Evolutionary conservation across 1,140 invertebrate species (phyloP), one percentile per base, ranked within the genome.

Genomic region (Nephila pilipes): DNA sequence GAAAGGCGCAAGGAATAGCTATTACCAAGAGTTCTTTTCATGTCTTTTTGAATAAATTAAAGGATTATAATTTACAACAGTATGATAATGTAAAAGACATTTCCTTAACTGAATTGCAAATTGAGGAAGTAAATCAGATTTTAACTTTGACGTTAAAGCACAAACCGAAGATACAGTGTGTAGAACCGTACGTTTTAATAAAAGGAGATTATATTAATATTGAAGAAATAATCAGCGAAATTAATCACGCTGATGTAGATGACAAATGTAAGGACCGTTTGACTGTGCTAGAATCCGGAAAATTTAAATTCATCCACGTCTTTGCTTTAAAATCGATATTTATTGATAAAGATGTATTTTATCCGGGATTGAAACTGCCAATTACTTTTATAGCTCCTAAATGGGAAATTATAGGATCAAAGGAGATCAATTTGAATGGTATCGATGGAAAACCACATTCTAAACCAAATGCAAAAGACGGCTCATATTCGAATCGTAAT

Each of bases 111-210:
- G 80, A 46, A 25, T 12, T 22, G 22, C 36, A 83, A 54, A 25
- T 83, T 12, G 80, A 83, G 12, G 80, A 83, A 83, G 20, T 83
- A 32, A 83, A 55, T 38, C 80, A 83, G 8, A 38, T 83, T 14
- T 16, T 55, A 32, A 83, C 22, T n/a, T 25, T 54, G 25, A 55
- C 80, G 12, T 83, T 83, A 1, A 55, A 83, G 22, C 36, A 83
- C 38, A 55, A 25, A 54, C 8, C 38, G 10, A n/a, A 46, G 2
- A n/a, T 83, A 54, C 6, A 22, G 1, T 83, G 36, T 22, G 5
- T 12, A 54, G 80, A 29, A 8, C 36, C 80, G n/a, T n/a, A 46
- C 5, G 25, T 83, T 2, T 1, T 83, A 6, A 25, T 83, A n/a
- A 83, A 54, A 83, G 80, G 38, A 2, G 22, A 46, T 46, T 83